Base-by-base conservation (phyloP, 2,888 invertebrate species). In the Calliopum simillimum region DNA sequence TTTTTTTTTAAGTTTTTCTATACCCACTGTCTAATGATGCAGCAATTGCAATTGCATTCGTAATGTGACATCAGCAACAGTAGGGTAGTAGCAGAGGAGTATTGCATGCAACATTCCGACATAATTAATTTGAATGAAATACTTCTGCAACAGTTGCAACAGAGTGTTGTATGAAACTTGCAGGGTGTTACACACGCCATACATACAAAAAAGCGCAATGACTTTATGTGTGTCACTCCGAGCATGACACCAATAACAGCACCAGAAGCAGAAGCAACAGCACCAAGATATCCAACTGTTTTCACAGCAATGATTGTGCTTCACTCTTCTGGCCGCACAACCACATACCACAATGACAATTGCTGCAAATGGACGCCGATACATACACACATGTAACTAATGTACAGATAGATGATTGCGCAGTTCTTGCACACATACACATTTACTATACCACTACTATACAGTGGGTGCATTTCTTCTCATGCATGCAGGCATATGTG, bases 91-190 rank as follows among this genome's bases (percentile, higher is more conserved):
- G n/a, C n/a, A n/a, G n/a, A n/a, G n/a, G n/a, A n/a, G n/a, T n/a
- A n/a, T 23, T 62, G 62, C 47, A 47, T 62, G 41, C 64, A 51
- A 51, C 64, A 49, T 64, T 64, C 41, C 19, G 49, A 64, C 64
- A 49, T 64, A 64, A 64, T 64, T 64, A 64, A 64, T 64, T 64
- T 64, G 41, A 49, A 49, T 64, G 64, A 49, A 64, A 41, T 51
- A n/a, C 46, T 47, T 19, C 47, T 43, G 16, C 44, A 61, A 61
- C 44, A 59, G 21, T 41, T 41, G 59, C 19, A 46, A n/a, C n/a
- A n/a, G n/a, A n/a, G n/a, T n/a, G n/a, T n/a, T n/a, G n/a, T n/a
- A n/a, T 56, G 56, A 21, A 23, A 5, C 41, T 58, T 41, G 41
- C 58, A 58, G 33, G 58, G 16, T 58, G 58, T 58, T 58, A 43